Conservation (phyloP, 2,113 vertebrate genomes). For the Eublepharis macularius region DNA sequence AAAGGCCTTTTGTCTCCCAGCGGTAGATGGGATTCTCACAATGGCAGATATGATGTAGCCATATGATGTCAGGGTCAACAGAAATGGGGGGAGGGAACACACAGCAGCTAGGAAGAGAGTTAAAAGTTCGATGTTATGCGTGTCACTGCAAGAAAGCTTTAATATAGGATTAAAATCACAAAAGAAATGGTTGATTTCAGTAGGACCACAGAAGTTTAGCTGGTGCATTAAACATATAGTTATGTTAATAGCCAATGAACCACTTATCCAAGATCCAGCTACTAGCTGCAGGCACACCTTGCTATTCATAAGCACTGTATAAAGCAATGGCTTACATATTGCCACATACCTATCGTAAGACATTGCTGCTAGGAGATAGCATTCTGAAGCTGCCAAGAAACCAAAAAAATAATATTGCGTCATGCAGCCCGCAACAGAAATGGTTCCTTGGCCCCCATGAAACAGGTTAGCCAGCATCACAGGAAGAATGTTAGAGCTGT, state of each 20-base stretch:
- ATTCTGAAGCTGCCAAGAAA: slow-evolving; percentile 39
- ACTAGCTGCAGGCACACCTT: not conserved
- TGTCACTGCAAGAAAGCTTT: not conserved
- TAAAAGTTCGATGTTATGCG: not conserved
- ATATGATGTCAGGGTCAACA: slow-evolving; percentile 41
- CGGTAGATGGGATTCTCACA: not conserved
- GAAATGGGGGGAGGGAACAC: slow-evolving; percentile 19
- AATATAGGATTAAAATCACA: slow-evolving; percentile 46
- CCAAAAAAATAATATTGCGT: slow-evolving; percentile 51
- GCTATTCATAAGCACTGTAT: slow-evolving; percentile 4
- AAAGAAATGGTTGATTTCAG: slow-evolving; percentile 37
- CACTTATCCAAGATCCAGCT: slow-evolving; percentile 2
- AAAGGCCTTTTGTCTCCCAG: slow-evolving; percentile 35
- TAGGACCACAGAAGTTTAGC: slow-evolving; percentile 9
- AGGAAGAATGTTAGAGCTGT: slow-evolving; percentile 6
- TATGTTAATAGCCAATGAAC: slow-evolving; percentile 12
- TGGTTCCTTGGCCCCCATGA: not conserved
- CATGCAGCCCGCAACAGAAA: slow-evolving; percentile 29
- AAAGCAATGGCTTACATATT: slow-evolving; percentile 25
- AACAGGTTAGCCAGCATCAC: slow-evolving; percentile 19
- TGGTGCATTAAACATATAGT: slow-evolving; percentile 6
- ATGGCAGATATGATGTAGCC: slow-evolving; percentile 17
- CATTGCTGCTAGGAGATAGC: slow-evolving; percentile 41
- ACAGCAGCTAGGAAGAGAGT: not conserved
- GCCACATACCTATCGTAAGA: slow-evolving; percentile 34